Evolutionary conservation across 53 echinoderm and acorn worm species (phyloP).

Genomic region (Antedon mediterranea): DNA sequence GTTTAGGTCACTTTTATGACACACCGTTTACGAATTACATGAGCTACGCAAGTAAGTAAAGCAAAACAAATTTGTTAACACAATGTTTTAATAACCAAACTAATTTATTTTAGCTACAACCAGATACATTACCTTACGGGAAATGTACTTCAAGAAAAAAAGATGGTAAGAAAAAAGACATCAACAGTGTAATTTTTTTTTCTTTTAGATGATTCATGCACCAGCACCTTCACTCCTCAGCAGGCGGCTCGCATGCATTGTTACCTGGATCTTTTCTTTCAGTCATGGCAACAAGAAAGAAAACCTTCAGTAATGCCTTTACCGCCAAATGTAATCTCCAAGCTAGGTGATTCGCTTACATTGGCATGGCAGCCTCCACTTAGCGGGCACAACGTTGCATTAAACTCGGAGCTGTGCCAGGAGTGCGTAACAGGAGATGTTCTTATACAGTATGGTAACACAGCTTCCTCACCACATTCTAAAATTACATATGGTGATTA

Average conservation of each 20-base stretch:
- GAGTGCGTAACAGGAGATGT: slow-evolving; percentile 31
- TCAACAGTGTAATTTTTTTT: no score
- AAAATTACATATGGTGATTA: background rate
- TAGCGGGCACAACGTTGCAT: background rate
- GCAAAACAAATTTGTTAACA: background rate
- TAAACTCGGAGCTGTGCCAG: background rate
- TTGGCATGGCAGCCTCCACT: slow-evolving; percentile 73
- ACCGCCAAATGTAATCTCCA: slow-evolving; percentile 28
- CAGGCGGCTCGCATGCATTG: slow-evolving; percentile 95
- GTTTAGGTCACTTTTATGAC: slow-evolving; percentile 34
- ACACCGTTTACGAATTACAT: slow-evolving; percentile 82
- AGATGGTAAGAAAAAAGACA: no score
- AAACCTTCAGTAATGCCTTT: slow-evolving; percentile 30
- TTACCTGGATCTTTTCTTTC: slow-evolving; percentile 70
- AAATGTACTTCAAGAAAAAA: no score
- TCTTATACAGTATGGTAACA: slow-evolving; percentile 48
- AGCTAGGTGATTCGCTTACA: slow-evolving; percentile 21
- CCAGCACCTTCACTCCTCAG: slow-evolving; percentile 60
- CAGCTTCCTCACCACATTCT: slow-evolving; percentile 16
- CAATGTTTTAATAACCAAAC: no score
- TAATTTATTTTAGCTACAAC: no score
- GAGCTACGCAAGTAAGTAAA: slow-evolving; percentile 64
- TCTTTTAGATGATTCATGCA: slow-evolving; percentile 74
- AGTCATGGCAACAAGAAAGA: slow-evolving; percentile 32
- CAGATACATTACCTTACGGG: no score